A percentile compares a stretch with the other conserved stretches of the same genome.
Evolutionary conservation across 2,797 vertebrate genomes (phyloP).

Genomic region (Tapera naevia): DNA sequence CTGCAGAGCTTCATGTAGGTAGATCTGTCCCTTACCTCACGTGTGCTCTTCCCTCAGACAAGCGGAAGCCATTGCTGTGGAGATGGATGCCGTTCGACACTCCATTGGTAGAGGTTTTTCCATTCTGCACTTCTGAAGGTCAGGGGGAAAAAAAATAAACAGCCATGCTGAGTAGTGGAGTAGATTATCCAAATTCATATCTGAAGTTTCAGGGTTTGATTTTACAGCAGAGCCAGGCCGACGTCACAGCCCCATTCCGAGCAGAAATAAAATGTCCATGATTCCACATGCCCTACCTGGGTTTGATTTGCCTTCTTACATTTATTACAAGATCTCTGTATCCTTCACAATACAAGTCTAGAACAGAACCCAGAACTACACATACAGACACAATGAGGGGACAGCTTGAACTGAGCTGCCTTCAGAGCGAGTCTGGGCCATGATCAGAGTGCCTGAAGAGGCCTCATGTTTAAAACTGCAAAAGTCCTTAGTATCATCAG

Average conservation of each 20-base stretch:
- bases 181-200: neutral
- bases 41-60: constrained; percentile 78
- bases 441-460: fast-evolving
- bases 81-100: constrained; percentile 91
- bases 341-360: neutral
- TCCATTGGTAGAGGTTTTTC: constrained; percentile 90
- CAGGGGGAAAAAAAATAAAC: fast-evolving
- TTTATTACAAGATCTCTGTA: neutral
- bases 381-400: neutral
- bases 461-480: neutral
- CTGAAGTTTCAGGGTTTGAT: neutral
- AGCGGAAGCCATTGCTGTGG: constrained; percentile 86
- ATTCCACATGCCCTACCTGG: neutral
- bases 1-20: fast-evolving
- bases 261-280: neutral
- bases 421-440: neutral
- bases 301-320: neutral
- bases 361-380: neutral
- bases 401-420: neutral
- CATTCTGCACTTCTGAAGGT: constrained; percentile 88
- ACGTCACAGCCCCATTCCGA: fast-evolving
- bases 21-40: constrained; percentile 77
- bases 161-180: neutral
- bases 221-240: neutral
- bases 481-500: neutral